Evolutionary conservation across 2,113 vertebrate species (phyloP).

Genomic region (Alaudala cheleensis): DNA sequence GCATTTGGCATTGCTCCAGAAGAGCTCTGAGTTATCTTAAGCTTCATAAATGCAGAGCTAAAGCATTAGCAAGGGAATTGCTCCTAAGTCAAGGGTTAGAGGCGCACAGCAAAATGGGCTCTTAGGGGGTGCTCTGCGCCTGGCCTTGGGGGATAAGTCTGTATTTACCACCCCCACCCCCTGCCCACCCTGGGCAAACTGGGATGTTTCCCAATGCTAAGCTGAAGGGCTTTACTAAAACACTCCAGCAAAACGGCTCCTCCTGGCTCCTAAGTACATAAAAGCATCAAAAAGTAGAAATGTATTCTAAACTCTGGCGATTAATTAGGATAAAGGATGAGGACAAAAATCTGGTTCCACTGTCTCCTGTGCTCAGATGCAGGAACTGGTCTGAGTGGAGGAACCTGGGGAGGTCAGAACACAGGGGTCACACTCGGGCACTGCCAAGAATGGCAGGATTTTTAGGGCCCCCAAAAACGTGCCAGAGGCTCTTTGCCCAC

Average conservation of each 20-base stretch:
- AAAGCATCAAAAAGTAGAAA: conserved; percentile 33
- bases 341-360: background rate
- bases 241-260: background rate
- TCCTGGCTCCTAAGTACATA: background rate
- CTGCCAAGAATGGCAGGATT: background rate
- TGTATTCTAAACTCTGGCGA: background rate
- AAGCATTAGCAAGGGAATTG: conserved; percentile 43
- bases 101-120: background rate
- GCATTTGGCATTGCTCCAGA: conserved; percentile 33
- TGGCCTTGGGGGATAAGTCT: background rate
- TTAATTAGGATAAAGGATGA: conserved; percentile 22
- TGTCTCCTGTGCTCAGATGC: background rate
- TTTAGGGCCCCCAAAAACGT: rapidly evolving
- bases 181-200: background rate
- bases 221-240: conserved; percentile 20
- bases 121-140: background rate
- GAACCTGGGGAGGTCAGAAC: background rate
- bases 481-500: background rate
- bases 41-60: conserved; percentile 52
- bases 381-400: background rate
- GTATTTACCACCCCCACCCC: background rate
- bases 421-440: background rate
- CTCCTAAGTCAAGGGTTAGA: conserved; percentile 26
- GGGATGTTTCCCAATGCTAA: background rate
- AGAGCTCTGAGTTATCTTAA: conserved; percentile 63